A percentile compares a stretch with the other conserved stretches of the same genome.
Evolutionary conservation across 2,113 vertebrate species (phyloP).

Genomic region (Apodemus sylvaticus): DNA sequence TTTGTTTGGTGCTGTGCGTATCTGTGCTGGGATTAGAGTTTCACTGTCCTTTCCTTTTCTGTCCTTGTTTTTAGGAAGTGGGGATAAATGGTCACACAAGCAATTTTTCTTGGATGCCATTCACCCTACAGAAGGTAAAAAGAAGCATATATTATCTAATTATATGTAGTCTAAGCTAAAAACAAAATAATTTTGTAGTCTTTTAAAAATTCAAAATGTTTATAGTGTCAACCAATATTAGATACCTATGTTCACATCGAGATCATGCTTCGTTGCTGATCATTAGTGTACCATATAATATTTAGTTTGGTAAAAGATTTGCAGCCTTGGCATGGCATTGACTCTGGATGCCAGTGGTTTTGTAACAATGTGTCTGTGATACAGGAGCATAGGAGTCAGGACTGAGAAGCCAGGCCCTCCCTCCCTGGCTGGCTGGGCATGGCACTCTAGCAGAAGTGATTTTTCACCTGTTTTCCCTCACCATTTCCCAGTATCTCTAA

Average conservation of each 20-base stretch:
- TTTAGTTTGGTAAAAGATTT: conserved; percentile 43
- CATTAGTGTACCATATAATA: neutral
- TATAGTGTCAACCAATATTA: neutral
- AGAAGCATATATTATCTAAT: conserved; percentile 25
- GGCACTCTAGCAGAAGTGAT: neutral
- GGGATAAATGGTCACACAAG: conserved; percentile 80
- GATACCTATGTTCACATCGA: neutral
- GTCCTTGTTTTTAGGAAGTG: conserved; percentile 76
- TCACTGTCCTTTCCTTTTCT: conserved; percentile 59
- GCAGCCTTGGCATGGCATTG: neutral
- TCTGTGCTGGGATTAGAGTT: neutral
- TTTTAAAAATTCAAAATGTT: neutral
- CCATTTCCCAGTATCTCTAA: neutral
- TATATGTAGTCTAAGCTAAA: neutral
- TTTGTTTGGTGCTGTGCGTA: neutral
- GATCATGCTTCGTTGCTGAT: neutral
- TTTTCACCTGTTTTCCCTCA: neutral
- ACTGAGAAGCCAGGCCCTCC: fast-evolving
- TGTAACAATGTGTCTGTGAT: neutral
- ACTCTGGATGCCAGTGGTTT: neutral
- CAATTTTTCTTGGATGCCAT: conserved; percentile 78
- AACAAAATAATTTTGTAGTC: conserved; percentile 10
- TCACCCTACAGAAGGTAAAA: conserved; percentile 80
- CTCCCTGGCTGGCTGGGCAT: neutral
- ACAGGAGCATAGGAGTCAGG: neutral